phyloP scores from a whole-genome alignment of 1,140 invertebrate species.

The Heliconius nattereri region DNA sequence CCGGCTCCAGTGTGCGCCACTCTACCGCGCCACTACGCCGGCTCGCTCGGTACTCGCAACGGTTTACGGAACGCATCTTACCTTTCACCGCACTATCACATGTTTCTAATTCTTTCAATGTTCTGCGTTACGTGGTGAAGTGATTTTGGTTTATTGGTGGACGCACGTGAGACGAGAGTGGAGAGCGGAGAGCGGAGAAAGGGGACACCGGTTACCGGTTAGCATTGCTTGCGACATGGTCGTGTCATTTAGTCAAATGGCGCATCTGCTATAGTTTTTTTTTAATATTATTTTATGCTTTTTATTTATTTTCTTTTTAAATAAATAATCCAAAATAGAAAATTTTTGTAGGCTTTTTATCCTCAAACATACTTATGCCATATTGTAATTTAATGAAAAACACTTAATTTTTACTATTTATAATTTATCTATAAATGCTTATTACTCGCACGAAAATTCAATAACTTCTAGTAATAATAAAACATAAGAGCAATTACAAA shows the following conservation, averaged over 20 bases:
- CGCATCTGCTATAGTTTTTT: constrained; percentile 20
- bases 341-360: background rate
- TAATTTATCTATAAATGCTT: background rate
- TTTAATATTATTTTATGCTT: background rate
- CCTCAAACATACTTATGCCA: background rate
- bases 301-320: background rate
- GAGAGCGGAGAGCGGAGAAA: constrained; percentile 53
- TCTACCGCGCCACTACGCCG: constrained; percentile 74
- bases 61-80: constrained; percentile 71
- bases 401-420: background rate
- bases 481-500: constrained; percentile 34
- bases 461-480: background rate
- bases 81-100: constrained; percentile 76
- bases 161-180: constrained; percentile 53
- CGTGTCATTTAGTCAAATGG: constrained; percentile 38
- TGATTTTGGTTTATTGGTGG: constrained; percentile 77
- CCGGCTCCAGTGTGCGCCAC: constrained; percentile 72
- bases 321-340: background rate
- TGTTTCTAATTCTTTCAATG: constrained; percentile 59
- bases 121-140: constrained; percentile 70
- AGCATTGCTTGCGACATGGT: constrained; percentile 49
- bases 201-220: constrained; percentile 43
- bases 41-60: constrained; percentile 68
- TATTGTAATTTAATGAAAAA: background rate
- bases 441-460: background rate